These are phyloP conservation scores for Atherinosoma microstoma DNA, from an alignment of 2,797 vertebrate genomes.

Conservation along the genomic window DNA sequence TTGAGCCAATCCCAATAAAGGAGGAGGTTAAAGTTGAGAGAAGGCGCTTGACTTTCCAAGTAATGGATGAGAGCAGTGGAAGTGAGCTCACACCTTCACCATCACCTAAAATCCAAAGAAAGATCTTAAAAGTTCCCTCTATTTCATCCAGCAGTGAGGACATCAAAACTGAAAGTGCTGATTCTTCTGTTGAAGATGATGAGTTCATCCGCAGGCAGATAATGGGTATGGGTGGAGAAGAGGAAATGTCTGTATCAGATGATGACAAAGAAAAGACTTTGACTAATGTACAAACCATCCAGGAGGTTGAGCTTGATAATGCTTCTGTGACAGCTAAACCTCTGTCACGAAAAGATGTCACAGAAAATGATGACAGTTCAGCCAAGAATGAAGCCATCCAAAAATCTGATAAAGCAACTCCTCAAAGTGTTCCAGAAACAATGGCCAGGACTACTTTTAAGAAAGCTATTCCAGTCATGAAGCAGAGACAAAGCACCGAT, in stretches of 20 bases:
- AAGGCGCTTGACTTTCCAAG: slow-evolving; percentile 73
- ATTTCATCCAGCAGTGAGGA: slow-evolving; percentile 94
- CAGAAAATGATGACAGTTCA: slow-evolving; percentile 83
- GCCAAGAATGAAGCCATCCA: slow-evolving; percentile 76
- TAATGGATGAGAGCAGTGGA: slow-evolving; percentile 90
- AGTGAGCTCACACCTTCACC: slow-evolving; percentile 89
- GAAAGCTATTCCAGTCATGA: slow-evolving; percentile 69
- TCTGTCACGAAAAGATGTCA: slow-evolving; percentile 76
- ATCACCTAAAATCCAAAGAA: slow-evolving; percentile 87
- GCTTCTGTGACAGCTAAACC: slow-evolving; percentile 75
- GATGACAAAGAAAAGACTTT: slow-evolving; percentile 87
- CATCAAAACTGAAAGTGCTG: slow-evolving; percentile 90
- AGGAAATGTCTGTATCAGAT: slow-evolving; percentile 89
- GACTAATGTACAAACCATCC: slow-evolving; percentile 78
- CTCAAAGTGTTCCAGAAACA: slow-evolving; percentile 71
- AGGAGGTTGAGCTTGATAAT: slow-evolving; percentile 78
- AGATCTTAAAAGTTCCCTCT: slow-evolving; percentile 81
- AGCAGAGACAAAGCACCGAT: slow-evolving; percentile 78
- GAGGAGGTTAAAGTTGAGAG: slow-evolving; percentile 57
- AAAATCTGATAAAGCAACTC: slow-evolving; percentile 78
- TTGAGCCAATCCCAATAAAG: slow-evolving; percentile 56
- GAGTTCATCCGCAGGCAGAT: slow-evolving; percentile 94
- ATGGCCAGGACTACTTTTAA: slow-evolving; percentile 53
- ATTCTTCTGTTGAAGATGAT: slow-evolving; percentile 92
- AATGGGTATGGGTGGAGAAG: slow-evolving; percentile 92